Evolutionary conservation across 2,888 invertebrate species (phyloP).

Genomic region (Nysson spinosus): DNA sequence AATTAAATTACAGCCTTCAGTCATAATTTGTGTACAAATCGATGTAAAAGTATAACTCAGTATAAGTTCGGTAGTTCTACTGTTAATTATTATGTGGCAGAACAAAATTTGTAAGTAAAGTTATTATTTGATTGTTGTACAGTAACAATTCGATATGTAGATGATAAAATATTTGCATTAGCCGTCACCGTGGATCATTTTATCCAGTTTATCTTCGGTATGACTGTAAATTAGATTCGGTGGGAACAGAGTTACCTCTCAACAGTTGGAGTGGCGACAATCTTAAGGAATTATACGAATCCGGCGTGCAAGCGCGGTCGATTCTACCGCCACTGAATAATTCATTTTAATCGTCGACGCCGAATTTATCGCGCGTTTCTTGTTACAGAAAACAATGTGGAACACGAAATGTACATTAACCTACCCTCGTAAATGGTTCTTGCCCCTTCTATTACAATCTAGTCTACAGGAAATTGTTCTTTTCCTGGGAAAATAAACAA

Average conservation of each 20-base stretch:
- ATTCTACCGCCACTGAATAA: slow-evolving; percentile 53
- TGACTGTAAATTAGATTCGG: slow-evolving; percentile 14
- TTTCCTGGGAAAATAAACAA: neutral
- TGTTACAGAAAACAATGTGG: slow-evolving; percentile 25
- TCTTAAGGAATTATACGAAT: slow-evolving; percentile 36
- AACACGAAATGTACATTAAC: slow-evolving; percentile 4
- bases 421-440: neutral
- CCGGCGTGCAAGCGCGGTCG: slow-evolving; percentile 28
- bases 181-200: neutral
- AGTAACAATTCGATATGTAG: too few species aligned
- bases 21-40: too few species aligned
- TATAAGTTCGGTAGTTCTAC: too few species aligned
- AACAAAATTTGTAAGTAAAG: too few species aligned
- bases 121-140: too few species aligned
- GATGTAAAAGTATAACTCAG: too few species aligned
- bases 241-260: slow-evolving; percentile 15
- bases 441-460: neutral
- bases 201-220: neutral
- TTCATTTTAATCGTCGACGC: slow-evolving; percentile 60
- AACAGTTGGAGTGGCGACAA: slow-evolving; percentile 10
- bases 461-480: neutral
- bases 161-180: neutral
- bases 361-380: slow-evolving; percentile 55
- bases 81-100: too few species aligned
- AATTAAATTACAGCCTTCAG: too few species aligned